A percentile compares a stretch with the other conserved stretches of the same genome.
These are phyloP conservation scores for Epizoanthus rinbou DNA, from an alignment of 92 coral and sea anemone genomes.

Conservation along the genomic window DNA sequence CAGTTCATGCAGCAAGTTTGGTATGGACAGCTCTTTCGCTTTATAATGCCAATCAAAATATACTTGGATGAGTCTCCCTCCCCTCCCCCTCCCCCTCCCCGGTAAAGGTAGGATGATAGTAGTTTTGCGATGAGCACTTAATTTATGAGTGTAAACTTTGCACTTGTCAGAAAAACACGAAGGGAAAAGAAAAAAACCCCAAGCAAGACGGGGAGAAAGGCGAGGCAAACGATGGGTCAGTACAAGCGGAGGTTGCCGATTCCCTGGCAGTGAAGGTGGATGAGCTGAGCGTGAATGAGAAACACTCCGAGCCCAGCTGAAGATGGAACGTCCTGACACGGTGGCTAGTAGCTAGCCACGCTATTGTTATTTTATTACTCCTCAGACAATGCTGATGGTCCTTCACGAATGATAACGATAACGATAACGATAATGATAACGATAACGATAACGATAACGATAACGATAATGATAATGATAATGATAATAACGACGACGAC, in stretches of 20 bases:
- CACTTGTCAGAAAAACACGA: slow-evolving; percentile 24
- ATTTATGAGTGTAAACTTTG: not conserved
- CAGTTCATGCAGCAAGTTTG: no score
- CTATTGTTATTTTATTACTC: no score
- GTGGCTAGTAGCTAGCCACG: no score
- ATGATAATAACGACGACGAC: not conserved
- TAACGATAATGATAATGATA: not conserved
- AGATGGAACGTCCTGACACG: not conserved
- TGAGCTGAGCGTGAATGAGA: slow-evolving; percentile 22
- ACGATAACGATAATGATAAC: not conserved
- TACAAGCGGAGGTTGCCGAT: not conserved
- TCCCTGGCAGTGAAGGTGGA: slow-evolving; percentile 2
- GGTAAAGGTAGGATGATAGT: not conserved
- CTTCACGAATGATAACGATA: not conserved
- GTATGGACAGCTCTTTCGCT: no score
- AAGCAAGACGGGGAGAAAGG: slow-evolving; percentile 21
- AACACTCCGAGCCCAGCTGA: not conserved
- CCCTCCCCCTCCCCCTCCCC: no score
- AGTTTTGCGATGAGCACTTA: not conserved
- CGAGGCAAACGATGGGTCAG: not conserved
- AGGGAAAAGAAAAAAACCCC: slow-evolving; percentile 14
- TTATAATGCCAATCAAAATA: no score
- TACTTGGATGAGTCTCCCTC: no score
- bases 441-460: not conserved
- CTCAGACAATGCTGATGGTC: no score